phyloP scores from a whole-genome alignment of 2,888 invertebrate species.

The Acanthopleura granulata region DNA sequence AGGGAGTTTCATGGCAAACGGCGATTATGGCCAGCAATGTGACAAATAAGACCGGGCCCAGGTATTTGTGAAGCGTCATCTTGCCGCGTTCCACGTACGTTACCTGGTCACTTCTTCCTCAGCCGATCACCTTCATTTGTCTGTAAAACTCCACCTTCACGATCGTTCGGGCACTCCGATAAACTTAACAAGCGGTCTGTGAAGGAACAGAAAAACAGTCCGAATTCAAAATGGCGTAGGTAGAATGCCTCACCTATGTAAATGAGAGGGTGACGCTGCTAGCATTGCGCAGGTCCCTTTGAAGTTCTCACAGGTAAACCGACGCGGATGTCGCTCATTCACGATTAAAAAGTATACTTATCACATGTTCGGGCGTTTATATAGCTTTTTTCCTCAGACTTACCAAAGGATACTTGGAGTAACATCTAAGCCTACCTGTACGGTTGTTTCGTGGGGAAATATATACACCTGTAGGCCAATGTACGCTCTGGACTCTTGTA shows the following conservation, averaged over 20 bases:
- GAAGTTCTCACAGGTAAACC: neutral
- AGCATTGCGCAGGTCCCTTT: constrained; percentile 7
- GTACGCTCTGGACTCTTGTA: neutral
- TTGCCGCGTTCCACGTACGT: neutral
- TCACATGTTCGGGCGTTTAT: too few relatives aligned
- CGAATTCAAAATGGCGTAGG: constrained; percentile 1
- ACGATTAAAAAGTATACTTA: too few relatives aligned
- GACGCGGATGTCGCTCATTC: too few relatives aligned
- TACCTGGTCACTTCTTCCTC: neutral
- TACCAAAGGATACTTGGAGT: too few relatives aligned
- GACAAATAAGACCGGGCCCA: too few relatives aligned
- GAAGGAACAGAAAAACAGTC: neutral
- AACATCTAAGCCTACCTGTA: too few relatives aligned
- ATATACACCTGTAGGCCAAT: neutral
- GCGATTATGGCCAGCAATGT: neutral
- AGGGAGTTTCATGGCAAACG: constrained; percentile 40
- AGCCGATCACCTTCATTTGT: neutral
- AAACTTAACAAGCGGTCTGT: neutral
- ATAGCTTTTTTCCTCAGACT: too few relatives aligned
- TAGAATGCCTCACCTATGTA: neutral
- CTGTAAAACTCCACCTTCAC: neutral
- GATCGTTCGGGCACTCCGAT: neutral
- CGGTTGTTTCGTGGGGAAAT: neutral
- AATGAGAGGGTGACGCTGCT: neutral
- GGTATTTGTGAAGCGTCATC: neutral